A percentile compares a stretch with the other conserved stretches of the same genome.
phyloP scores from a whole-genome alignment of 2,797 vertebrate genomes.

The Menidia menidia region DNA sequence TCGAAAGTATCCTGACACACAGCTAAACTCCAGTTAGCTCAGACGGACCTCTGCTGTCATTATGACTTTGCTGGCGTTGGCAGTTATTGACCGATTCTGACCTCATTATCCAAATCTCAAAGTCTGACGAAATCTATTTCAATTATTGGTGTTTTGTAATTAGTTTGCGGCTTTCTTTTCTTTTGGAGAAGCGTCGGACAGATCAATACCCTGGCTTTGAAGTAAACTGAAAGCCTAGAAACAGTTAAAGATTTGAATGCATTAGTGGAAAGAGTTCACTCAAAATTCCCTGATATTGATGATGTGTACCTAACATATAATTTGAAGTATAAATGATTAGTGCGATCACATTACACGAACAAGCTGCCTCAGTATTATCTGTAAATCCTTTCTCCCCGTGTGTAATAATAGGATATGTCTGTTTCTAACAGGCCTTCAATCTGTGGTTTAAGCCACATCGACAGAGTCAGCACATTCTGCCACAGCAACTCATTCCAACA shows the following conservation, averaged over 20 bases:
- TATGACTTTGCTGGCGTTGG: background rate
- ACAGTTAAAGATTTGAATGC: background rate
- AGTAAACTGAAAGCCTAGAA: background rate
- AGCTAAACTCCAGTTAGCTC: background rate
- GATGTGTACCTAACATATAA: conserved; percentile 8
- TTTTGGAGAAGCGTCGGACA: background rate
- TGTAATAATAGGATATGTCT: conserved; percentile 58
- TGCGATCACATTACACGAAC: conserved; percentile 29
- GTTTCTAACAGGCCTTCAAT: conserved; percentile 50
- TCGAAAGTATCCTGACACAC: background rate
- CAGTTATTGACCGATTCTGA: background rate
- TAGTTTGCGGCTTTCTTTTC: background rate
- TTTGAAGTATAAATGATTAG: conserved; percentile 22
- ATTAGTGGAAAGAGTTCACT: no score
- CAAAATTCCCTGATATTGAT: background rate
- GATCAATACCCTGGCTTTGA: background rate
- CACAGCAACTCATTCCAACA: conserved; percentile 37
- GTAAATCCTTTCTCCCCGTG: conserved; percentile 14
- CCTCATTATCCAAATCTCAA: background rate
- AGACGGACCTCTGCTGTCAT: background rate
- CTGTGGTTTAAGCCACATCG: conserved; percentile 64
- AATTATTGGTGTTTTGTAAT: background rate
- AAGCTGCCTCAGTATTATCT: conserved; percentile 37
- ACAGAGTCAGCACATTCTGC: conserved; percentile 67
- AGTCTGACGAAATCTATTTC: background rate